A percentile compares a stretch with the other conserved stretches of the same genome.
Conservation (phyloP, 23 tunicate genomes). For the Trididemnum clinides region DNA sequence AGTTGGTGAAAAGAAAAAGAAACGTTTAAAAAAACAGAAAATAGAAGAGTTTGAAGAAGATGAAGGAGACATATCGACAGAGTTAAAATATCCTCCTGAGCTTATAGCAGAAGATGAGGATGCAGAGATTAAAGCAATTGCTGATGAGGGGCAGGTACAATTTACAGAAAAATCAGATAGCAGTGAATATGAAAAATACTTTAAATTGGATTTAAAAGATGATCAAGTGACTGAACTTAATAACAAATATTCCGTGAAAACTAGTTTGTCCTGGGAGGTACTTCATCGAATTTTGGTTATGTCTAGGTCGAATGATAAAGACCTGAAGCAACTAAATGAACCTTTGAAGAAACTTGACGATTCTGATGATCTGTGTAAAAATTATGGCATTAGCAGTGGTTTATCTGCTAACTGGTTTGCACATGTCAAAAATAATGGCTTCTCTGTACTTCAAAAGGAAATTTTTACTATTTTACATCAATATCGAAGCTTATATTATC, state of each 20-base stretch:
- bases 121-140: too few relatives aligned
- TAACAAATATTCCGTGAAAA: not conserved
- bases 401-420: constrained; percentile 5
- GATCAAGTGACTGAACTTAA: not conserved
- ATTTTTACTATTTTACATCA: not conserved
- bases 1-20: too few relatives aligned
- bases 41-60: too few relatives aligned
- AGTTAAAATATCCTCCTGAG: too few relatives aligned
- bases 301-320: not conserved
- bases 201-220: not conserved
- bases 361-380: not conserved
- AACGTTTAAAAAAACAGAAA: too few relatives aligned
- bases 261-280: constrained; percentile 1
- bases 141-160: too few relatives aligned
- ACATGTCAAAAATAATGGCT: not conserved
- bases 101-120: too few relatives aligned
- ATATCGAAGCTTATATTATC: constrained; percentile 13
- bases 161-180: too few relatives aligned
- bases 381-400: not conserved
- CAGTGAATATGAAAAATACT: not conserved
- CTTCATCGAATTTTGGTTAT: not conserved
- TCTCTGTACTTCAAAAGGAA: constrained; percentile 8
- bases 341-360: not conserved
- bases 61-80: too few relatives aligned
- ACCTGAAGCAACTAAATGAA: not conserved